Base-by-base conservation (phyloP, 2,113 vertebrate genomes). In the Ardeotis arabs region DNA sequence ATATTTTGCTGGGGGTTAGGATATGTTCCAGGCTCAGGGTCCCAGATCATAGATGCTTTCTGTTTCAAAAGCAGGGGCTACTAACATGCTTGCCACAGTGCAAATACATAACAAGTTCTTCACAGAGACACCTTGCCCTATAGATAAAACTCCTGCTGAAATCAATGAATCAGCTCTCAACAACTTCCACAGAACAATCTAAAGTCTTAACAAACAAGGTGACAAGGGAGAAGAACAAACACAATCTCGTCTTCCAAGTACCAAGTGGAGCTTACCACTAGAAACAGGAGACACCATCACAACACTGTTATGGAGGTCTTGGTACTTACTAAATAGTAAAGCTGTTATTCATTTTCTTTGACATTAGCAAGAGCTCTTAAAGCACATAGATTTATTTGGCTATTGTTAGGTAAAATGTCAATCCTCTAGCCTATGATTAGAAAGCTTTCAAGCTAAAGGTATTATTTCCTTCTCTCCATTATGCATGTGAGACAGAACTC, bases 341-440 rank as follows among this genome's bases (percentile, higher is more conserved):
- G 31, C 11, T 89, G 20, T 81, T 88, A 63, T 17, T 86, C 2
- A 50, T 89, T 84, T 93, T 70, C 41, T 59, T 44, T 67, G 41
- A 67, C 64, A 31, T 92, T 90, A 78, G 7, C 31, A 77, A 93
- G 27, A 28, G 18, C 33, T 74, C n/a, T 73, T 84, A 83, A 80
- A 90, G 41, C 37, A 74, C 37, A 55, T 4, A 33, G 60, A 66
- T 81, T 88, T 67, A 47, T 90, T 77, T 41, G 83, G 69, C 56
- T 70, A 81, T 90, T 90, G 37, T 93, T 89, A 84, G 23, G 29
- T 35, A 92, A 92, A 96, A 90, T 78, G 62, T 89, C 83, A 90
- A 8, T 55, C 76, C 59, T 77, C 41, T 35, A 64, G 33, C 33
- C 28, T 76, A 29, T 49, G 64, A 90, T 77, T 78, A 97, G 64